Conservation (phyloP, 1,140 invertebrate species). For the Pseudoatta argentina region DNA sequence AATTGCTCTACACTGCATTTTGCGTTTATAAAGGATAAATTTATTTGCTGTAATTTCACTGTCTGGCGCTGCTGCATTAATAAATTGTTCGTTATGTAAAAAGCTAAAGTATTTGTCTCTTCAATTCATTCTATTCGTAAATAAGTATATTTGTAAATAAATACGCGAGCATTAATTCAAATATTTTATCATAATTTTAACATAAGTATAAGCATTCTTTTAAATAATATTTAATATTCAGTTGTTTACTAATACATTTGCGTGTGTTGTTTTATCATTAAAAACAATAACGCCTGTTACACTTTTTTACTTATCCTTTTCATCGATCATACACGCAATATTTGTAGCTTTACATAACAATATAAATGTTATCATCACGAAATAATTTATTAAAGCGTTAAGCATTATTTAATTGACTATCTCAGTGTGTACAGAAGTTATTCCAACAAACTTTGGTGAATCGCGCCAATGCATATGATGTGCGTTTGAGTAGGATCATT, state of each 20-base stretch:
- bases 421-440: not conserved
- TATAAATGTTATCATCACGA: not conserved
- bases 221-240: not conserved
- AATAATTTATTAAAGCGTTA: not conserved
- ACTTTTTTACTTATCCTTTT: not conserved
- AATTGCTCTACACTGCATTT: slow-evolving; percentile 36
- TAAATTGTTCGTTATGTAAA: slow-evolving; percentile 35
- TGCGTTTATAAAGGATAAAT: slow-evolving; percentile 40
- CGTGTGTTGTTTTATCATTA: not conserved
- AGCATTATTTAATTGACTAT: not conserved
- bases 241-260: not conserved
- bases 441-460: slow-evolving; percentile 1
- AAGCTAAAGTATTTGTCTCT: not conserved
- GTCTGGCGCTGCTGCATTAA: not conserved
- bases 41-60: not conserved
- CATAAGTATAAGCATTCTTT: not conserved
- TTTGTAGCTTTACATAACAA: not conserved
- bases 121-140: not conserved
- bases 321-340: not conserved
- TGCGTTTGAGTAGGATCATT: slow-evolving; percentile 1
- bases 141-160: slow-evolving; percentile 2
- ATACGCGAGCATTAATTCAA: slow-evolving; percentile 5
- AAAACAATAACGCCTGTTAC: not conserved
- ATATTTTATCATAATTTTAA: not conserved
- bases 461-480: not conserved